phyloP scores from a whole-genome alignment of 1,140 invertebrate species.

The Stegodyphus mimosarum region DNA sequence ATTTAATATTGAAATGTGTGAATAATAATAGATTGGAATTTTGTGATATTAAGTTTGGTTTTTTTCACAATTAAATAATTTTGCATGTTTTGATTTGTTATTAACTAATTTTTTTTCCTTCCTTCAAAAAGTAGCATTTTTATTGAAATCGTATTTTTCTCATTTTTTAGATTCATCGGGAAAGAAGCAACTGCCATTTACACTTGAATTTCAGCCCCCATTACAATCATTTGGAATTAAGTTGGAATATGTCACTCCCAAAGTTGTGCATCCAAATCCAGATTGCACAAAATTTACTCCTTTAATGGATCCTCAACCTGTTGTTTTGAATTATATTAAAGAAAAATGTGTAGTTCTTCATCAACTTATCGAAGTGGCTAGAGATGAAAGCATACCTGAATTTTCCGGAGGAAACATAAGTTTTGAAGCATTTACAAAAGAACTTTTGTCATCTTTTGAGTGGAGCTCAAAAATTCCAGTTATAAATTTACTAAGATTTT shows the following conservation, averaged over 20 bases:
- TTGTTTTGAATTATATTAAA: constrained; percentile 30
- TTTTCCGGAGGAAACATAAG: too few relatives aligned
- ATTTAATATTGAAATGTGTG: too few relatives aligned
- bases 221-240: constrained; percentile 22
- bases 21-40: too few relatives aligned
- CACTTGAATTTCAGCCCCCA: constrained; percentile 8
- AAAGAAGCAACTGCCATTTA: constrained; percentile 32
- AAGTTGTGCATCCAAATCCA: background rate
- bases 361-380: constrained; percentile 37
- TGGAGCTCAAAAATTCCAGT: background rate
- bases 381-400: background rate
- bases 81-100: background rate
- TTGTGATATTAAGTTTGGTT: too few relatives aligned
- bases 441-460: constrained; percentile 6
- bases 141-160: background rate
- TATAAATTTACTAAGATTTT: constrained; percentile 10
- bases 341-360: constrained; percentile 36
- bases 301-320: constrained; percentile 19
- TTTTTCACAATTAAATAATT: background rate
- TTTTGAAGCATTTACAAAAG: background rate
- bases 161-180: constrained; percentile 33
- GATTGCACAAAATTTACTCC: background rate
- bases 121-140: background rate
- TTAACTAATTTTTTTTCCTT: background rate
- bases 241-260: constrained; percentile 1